Evolutionary conservation across 2,113 vertebrate genomes (phyloP).

Genomic region (Triplophysa tibetana): DNA sequence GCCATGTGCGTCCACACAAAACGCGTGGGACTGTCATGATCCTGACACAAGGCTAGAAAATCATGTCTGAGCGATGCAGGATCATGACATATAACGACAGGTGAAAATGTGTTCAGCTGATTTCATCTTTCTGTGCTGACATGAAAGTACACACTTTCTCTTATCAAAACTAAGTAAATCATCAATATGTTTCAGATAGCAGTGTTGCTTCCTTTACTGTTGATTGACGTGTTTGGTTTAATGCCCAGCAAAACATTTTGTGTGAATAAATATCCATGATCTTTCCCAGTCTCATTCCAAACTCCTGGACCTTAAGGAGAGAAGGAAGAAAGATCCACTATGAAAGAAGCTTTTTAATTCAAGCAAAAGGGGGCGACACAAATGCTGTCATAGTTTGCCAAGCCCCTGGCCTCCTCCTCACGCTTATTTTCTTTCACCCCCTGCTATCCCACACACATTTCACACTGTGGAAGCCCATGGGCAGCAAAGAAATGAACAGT

Average conservation of each 20-base stretch:
- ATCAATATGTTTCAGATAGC: neutral
- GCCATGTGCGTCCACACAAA: no score
- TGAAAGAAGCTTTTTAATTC: slow-evolving; percentile 40
- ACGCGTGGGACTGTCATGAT: no score
- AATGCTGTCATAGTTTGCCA: slow-evolving; percentile 46
- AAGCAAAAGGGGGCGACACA: slow-evolving; percentile 37
- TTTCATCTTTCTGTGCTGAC: neutral
- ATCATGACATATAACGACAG: neutral
- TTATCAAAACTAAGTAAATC: no score
- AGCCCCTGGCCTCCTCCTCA: slow-evolving; percentile 20
- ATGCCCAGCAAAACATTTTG: neutral
- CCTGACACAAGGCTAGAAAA: no score
- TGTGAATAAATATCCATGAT: neutral
- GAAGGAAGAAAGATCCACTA: slow-evolving; percentile 4
- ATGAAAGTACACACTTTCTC: neutral
- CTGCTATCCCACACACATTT: slow-evolving; percentile 32
- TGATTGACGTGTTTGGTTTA: neutral
- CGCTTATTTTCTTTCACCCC: slow-evolving; percentile 29
- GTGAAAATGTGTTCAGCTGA: neutral
- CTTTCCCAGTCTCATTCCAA: neutral
- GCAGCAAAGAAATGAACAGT: slow-evolving; percentile 39
- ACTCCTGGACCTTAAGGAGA: neutral
- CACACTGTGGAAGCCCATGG: slow-evolving; percentile 19
- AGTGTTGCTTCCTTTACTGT: neutral
- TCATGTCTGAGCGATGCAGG: no score